Evolutionary conservation across 92 coral and sea anemone genomes (phyloP), one percentile per base, ranked within the genome.

Genomic region (Chrysogorgia sp.): DNA sequence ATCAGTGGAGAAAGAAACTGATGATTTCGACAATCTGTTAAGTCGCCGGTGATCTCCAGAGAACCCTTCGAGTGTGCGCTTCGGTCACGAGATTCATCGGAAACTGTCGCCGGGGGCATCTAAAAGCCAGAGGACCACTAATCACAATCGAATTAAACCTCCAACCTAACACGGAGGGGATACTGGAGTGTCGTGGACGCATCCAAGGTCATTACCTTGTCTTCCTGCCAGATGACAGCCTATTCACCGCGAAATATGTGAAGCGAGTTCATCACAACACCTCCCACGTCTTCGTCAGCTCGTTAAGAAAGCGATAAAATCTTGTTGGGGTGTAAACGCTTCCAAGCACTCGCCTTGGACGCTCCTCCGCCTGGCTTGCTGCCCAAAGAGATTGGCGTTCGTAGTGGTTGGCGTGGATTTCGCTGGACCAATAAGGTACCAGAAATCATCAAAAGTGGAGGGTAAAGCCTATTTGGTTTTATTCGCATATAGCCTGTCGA

Each of bases 131-230:
- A 9, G 79, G 67, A 30, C 84, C 84, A 24, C 61, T 67, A 19
- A 66, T 69, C 17, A 55, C 78, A 53, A 67, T 31, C 31, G 84
- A 84, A 53, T 60, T 85, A 14, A 79, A 79, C 28, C 76, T 86
- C 3, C 90, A 82, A 68, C 59, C 76, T 6, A 86, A 86, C 33
- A 62, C 48, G 12, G 68, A 86, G 55, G 79, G 78, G 40, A 29
- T 76, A 31, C 80, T 86, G 13, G 86, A 82, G 77, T 75, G 86
- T 34, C 83, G 81, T 1, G 90, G 90, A 55, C 61, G 86, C 7
- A 68, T 75, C 37, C 76, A 86, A 48, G 86, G 83, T 1, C 80
- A 40, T 23, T 76, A 81, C 22, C 83, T 84, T 0, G 55, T 59
- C 40, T 86, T 69, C 82, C 50, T 86, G 33, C 86, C 90, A 10